Evolutionary conservation across 1,140 invertebrate species (phyloP).

Genomic region (Leptinotarsa texana): DNA sequence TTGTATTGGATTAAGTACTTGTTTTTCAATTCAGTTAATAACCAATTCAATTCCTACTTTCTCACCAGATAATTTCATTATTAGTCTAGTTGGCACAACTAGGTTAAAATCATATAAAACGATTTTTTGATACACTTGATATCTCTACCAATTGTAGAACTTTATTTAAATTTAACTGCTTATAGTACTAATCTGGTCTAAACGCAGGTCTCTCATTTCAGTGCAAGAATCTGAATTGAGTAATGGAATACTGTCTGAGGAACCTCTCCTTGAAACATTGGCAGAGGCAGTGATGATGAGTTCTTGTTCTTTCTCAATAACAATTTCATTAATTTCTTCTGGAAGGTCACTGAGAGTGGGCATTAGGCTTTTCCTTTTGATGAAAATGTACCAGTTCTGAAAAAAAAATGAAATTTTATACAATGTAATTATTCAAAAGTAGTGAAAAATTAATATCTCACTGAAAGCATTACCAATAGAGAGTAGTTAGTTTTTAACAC

Average conservation of each 20-base stretch:
- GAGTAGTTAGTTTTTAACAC: too few relatives aligned
- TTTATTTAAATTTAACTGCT: conserved; percentile 1
- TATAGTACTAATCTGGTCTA: conserved; percentile 28
- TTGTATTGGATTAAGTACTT: too few relatives aligned
- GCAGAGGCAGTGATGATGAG: conserved; percentile 30
- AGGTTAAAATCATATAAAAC: too few relatives aligned
- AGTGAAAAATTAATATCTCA: too few relatives aligned
- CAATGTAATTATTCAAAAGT: too few relatives aligned
- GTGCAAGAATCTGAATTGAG: conserved; percentile 49
- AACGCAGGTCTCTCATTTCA: conserved; percentile 50
- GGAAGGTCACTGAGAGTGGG: conserved; percentile 40
- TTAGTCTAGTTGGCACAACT: too few relatives aligned
- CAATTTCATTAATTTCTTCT: conserved; percentile 39
- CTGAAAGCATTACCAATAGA: too few relatives aligned
- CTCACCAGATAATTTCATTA: too few relatives aligned
- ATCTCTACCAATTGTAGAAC: neutral
- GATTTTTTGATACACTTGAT: neutral
- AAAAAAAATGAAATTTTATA: conserved; percentile 16
- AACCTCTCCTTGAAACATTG: conserved; percentile 43
- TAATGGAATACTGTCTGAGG: conserved; percentile 52
- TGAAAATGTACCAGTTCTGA: conserved; percentile 54
- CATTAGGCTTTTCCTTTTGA: conserved; percentile 49
- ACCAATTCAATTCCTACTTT: too few relatives aligned
- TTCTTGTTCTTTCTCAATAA: conserved; percentile 36
- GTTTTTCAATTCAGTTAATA: too few relatives aligned